Percentiles rank a stretch among this genome's conserved stretches.
phyloP scores from a whole-genome alignment of 2,113 vertebrate species.

The Oncorhynchus tshawytscha region DNA sequence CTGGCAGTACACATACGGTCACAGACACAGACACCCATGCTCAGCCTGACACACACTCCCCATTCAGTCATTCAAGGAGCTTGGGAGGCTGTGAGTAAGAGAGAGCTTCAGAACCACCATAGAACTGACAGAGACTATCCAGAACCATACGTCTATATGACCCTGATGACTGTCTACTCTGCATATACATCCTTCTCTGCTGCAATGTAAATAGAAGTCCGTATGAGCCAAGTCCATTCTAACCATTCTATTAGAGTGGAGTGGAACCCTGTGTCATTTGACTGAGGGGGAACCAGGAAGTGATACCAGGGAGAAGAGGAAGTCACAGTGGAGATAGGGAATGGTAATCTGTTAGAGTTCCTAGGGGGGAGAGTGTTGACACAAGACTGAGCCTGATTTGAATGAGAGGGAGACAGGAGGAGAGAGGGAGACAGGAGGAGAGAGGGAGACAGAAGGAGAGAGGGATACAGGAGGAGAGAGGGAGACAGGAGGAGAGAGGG shows the following conservation, averaged over 20 bases:
- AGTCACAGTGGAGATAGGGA: slow-evolving; percentile 30
- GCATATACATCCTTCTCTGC: background rate
- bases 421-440: background rate
- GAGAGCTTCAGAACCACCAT: background rate
- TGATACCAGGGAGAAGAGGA: slow-evolving; percentile 46
- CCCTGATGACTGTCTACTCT: background rate
- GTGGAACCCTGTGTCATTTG: slow-evolving; percentile 39
- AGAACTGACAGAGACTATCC: background rate
- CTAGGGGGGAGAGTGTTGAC: slow-evolving; percentile 22
- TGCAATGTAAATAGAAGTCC: background rate
- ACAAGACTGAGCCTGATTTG: slow-evolving; percentile 35
- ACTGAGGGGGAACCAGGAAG: slow-evolving; percentile 52
- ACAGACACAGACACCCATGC: background rate
- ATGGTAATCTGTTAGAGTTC: background rate
- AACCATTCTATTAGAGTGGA: background rate
- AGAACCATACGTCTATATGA: background rate
- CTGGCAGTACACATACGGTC: slow-evolving; percentile 8
- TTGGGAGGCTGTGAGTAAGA: background rate
- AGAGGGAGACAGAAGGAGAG: no score
- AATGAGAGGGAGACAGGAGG: slow-evolving; percentile 16
- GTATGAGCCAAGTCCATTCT: background rate
- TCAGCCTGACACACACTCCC: background rate
- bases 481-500: no score
- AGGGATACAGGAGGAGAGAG: no score
- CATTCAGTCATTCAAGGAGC: background rate